Base-by-base conservation (phyloP, 2,888 invertebrate genomes). In the Blastobasis lacticolella region DNA sequence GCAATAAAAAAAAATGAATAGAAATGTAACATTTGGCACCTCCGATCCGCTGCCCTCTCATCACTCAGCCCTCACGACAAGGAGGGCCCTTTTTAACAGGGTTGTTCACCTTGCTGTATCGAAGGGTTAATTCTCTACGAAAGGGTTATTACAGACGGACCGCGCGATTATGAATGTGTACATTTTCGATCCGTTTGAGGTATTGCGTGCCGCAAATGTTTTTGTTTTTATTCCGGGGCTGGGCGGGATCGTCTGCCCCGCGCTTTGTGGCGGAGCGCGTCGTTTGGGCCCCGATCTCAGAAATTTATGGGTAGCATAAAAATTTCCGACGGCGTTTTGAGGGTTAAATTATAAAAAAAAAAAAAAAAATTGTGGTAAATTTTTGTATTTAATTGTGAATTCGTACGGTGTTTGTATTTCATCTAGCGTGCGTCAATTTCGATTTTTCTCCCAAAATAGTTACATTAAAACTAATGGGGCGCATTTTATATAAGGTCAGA, bases 51-150 rank as follows among this genome's bases (percentile, higher is more conserved):
- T 54, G 1, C 8, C 50, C 54, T 60, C 62, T 57, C 50, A 38
- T 69, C 48, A 59, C 69, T 69, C 61, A 57, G 52, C 48, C 54
- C 55, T 48, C 50, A 49, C 56, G 54, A 61, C 62, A 71, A 72
- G 76, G 69, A 78, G 75, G 79, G 77, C 75, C 78, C 74, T 78
- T 80, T 79, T 75, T 69, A 76, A 70, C 73, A 71, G 81, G 87
- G 85, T 86, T 85, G 84, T 87, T 87, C 87, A 86, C 86, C 86
- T 86, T 78, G 69, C 69, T 63, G 65, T 73, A 78, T 75, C 77
- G 77, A 83, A 85, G 85, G 86, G 86, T 85, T 84, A 85, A 84
- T 81, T 82, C 80, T 78, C 66, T 67, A 63, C 71, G 67, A 75
- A 76, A 81, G 84, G 86, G 84, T 78, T 76, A 70, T 67, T 62